Percentiles rank a stretch among this genome's conserved stretches.
phyloP scores from a whole-genome alignment of 2,797 vertebrate genomes.

The Parauchenoglanis punctatus region DNA sequence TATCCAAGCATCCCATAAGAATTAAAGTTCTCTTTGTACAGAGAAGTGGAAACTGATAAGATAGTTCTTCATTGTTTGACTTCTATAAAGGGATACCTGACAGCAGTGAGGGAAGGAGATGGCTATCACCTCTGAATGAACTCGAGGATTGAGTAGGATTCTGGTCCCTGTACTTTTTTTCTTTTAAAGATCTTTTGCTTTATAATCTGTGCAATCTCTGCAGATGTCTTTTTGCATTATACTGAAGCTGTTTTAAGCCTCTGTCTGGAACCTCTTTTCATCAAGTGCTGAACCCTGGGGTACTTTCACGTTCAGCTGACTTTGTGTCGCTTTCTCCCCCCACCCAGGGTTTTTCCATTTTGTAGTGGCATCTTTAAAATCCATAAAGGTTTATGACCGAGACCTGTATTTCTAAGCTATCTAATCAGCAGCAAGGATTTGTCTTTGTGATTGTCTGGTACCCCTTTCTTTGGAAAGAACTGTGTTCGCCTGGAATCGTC shows the following conservation, averaged over 20 bases:
- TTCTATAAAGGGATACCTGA: slow-evolving; percentile 33
- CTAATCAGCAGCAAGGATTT: background rate
- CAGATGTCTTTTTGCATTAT: slow-evolving; percentile 20
- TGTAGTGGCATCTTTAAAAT: slow-evolving; percentile 25
- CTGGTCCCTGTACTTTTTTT: slow-evolving; percentile 20
- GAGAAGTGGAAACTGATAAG: slow-evolving; percentile 47
- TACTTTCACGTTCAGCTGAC: slow-evolving; percentile 29
- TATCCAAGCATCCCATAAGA: slow-evolving; percentile 25
- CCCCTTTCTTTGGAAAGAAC: background rate
- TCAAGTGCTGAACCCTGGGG: slow-evolving; percentile 1
- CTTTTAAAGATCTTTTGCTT: slow-evolving; percentile 21
- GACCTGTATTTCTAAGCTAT: slow-evolving; percentile 15
- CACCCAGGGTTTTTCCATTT: background rate
- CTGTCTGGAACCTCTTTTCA: slow-evolving; percentile 1
- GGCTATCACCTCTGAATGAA: slow-evolving; percentile 59
- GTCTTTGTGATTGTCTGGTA: slow-evolving; percentile 2
- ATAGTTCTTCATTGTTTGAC: slow-evolving; percentile 31
- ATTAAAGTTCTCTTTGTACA: slow-evolving; percentile 34
- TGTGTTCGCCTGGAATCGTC: too few species aligned
- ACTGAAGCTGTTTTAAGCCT: slow-evolving; percentile 7
- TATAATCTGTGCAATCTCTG: slow-evolving; percentile 25
- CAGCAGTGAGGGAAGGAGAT: slow-evolving; percentile 39
- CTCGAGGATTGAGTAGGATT: slow-evolving; percentile 56
- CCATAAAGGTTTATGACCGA: slow-evolving; percentile 35
- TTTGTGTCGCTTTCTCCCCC: background rate